These are phyloP conservation scores for Sphaerodactylus townsendi DNA, from an alignment of 2,113 vertebrate genomes.

Conservation along the genomic window DNA sequence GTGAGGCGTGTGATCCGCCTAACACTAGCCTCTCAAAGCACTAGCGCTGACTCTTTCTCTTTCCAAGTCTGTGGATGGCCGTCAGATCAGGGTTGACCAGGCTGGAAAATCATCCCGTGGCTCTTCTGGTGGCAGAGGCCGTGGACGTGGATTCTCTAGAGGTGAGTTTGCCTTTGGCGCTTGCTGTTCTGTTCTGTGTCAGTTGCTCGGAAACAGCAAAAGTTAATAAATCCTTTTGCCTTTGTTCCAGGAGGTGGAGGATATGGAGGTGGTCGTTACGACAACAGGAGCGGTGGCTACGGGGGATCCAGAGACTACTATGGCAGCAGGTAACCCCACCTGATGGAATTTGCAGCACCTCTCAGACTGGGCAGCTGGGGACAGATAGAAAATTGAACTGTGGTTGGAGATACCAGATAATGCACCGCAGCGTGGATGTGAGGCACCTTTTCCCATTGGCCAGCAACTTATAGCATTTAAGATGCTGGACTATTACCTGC, in stretches of 20 bases:
- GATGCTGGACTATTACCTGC: neutral
- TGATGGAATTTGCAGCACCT: neutral
- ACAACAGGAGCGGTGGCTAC: constrained; percentile 73
- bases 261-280: constrained; percentile 73
- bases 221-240: neutral
- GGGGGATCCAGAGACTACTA: constrained; percentile 69
- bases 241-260: constrained; percentile 64
- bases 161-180: constrained; percentile 60
- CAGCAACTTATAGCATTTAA: neutral
- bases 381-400: neutral
- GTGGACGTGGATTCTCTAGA: constrained; percentile 75
- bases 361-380: neutral
- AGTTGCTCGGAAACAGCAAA: too few relatives aligned
- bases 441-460: neutral
- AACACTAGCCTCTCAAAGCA: too few relatives aligned
- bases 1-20: too few relatives aligned
- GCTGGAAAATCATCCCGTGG: constrained; percentile 82
- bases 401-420: neutral
- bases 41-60: neutral
- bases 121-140: constrained; percentile 75
- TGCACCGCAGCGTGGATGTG: neutral
- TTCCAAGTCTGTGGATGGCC: constrained; percentile 81
- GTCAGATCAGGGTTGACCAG: constrained; percentile 85
- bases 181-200: neutral
- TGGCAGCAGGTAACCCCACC: constrained; percentile 54